Evolutionary conservation across 2,113 vertebrate species (phyloP).

Genomic region (Tautogolabrus adspersus): DNA sequence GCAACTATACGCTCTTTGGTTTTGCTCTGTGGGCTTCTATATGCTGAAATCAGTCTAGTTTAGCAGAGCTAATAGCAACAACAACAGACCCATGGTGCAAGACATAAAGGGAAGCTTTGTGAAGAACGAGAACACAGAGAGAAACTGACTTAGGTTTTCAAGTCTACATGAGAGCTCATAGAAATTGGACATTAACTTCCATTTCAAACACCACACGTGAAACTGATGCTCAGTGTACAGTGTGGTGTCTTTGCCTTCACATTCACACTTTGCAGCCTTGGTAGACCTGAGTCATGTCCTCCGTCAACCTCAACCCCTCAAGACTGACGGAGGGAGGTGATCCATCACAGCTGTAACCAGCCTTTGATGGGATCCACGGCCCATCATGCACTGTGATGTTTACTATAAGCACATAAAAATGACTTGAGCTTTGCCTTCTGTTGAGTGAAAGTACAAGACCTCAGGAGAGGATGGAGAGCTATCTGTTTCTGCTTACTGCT

Average conservation of each 20-base stretch:
- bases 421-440: constrained; percentile 68
- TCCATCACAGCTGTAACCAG: constrained; percentile 67
- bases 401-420: constrained; percentile 73
- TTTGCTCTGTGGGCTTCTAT: constrained; percentile 50
- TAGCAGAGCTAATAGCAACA: constrained; percentile 67
- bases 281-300: constrained; percentile 38
- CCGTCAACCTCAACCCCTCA: constrained; percentile 18
- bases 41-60: constrained; percentile 60
- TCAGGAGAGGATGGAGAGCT: constrained; percentile 11
- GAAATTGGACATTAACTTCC: constrained; percentile 22
- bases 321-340: constrained; percentile 51
- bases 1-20: constrained; percentile 27
- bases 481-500: constrained; percentile 26
- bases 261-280: constrained; percentile 16
- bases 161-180: constrained; percentile 33
- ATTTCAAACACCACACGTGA: constrained; percentile 19
- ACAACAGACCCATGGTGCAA: constrained; percentile 15
- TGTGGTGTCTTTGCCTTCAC: neutral
- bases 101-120: constrained; percentile 45
- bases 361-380: constrained; percentile 68
- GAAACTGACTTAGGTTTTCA: constrained; percentile 20
- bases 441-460: constrained; percentile 21
- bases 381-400: constrained; percentile 68
- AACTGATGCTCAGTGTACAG: neutral
- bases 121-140: constrained; percentile 10